Conservation (phyloP, 1,140 invertebrate species). For the Heliconius nattereri region DNA sequence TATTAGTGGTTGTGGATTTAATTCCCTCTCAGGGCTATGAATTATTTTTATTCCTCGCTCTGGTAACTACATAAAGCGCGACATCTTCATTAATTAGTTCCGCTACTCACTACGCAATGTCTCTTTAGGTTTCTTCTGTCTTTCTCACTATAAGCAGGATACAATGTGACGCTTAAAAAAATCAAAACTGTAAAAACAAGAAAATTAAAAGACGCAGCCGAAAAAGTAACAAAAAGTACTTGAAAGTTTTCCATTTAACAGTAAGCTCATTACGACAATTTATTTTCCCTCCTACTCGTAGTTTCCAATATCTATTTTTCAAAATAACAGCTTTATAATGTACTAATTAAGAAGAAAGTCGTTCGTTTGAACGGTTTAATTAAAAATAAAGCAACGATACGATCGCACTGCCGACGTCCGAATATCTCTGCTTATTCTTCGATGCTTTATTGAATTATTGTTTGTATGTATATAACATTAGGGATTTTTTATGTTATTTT, state of each 20-base stretch:
- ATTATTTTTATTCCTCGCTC: too few relatives aligned
- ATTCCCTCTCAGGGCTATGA: too few relatives aligned
- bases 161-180: too few relatives aligned
- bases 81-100: too few relatives aligned
- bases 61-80: too few relatives aligned
- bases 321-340: conserved; percentile 20
- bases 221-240: neutral
- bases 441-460: conserved; percentile 39
- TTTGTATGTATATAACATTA: conserved; percentile 23
- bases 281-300: conserved; percentile 10
- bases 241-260: neutral
- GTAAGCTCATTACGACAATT: conserved; percentile 10
- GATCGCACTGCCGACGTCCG: neutral
- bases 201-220: neutral
- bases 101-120: too few relatives aligned
- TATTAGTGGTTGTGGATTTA: too few relatives aligned
- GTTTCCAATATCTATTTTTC: conserved; percentile 21
- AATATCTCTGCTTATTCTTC: conserved; percentile 31
- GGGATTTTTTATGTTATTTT: too few relatives aligned
- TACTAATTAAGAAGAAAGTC: conserved; percentile 31
- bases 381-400: conserved; percentile 32
- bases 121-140: too few relatives aligned
- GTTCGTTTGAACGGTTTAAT: conserved; percentile 30
- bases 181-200: too few relatives aligned
- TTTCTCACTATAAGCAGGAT: too few relatives aligned